Conservation (phyloP, 2,113 vertebrate genomes). For the Cygnus atratus region DNA sequence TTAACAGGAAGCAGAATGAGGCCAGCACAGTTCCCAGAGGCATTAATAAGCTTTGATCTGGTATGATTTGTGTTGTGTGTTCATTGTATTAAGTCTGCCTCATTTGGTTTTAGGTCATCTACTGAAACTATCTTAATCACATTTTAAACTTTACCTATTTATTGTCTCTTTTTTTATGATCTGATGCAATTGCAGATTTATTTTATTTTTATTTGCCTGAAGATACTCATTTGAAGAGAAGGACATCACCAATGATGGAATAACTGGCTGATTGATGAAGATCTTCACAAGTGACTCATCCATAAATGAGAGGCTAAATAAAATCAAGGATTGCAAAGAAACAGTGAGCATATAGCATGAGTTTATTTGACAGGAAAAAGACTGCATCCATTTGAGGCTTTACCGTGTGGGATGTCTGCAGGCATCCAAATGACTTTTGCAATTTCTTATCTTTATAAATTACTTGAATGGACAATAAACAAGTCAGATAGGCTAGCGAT, state of each 20-base stretch:
- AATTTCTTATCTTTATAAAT: slow-evolving; percentile 65
- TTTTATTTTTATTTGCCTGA: neutral
- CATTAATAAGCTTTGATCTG: neutral
- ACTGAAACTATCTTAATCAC: slow-evolving; percentile 9
- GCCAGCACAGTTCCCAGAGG: neutral
- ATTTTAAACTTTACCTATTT: slow-evolving; percentile 4
- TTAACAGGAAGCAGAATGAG: neutral
- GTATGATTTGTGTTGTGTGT: neutral
- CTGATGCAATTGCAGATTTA: neutral
- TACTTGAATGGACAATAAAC: slow-evolving; percentile 56
- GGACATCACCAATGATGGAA: neutral
- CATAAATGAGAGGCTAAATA: slow-evolving; percentile 10
- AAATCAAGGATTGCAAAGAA: neutral
- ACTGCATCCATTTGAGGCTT: neutral
- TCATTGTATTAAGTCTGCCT: neutral
- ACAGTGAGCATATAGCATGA: neutral
- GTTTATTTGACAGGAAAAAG: slow-evolving; percentile 29
- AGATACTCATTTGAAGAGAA: neutral
- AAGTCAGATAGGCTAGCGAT: slow-evolving; percentile 47
- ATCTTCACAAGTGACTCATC: neutral
- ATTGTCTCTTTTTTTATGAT: neutral
- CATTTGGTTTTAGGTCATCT: slow-evolving; percentile 9
- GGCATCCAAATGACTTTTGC: slow-evolving; percentile 21
- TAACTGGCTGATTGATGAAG: slow-evolving; percentile 9
- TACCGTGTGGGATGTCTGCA: neutral